Evolutionary conservation across 2,113 vertebrate species (phyloP).

Genomic region (Salvator merianae): DNA sequence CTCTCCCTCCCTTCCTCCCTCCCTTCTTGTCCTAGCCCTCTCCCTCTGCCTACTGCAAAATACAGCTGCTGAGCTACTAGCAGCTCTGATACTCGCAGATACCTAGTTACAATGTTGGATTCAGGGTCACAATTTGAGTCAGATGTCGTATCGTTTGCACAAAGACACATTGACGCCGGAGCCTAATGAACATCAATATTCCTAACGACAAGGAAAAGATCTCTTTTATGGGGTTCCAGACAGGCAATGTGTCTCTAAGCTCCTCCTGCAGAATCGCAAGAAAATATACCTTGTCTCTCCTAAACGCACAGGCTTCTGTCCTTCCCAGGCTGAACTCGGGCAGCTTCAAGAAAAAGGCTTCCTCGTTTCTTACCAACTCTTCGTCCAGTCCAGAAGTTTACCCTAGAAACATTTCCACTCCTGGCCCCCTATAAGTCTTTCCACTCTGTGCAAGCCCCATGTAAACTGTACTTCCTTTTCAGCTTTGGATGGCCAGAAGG

Average conservation of each 20-base stretch:
- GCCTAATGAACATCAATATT: conserved; percentile 92
- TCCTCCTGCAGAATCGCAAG: conserved; percentile 62
- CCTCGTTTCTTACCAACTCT: conserved; percentile 40
- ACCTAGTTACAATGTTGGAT: conserved; percentile 68
- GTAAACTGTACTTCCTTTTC: conserved; percentile 52
- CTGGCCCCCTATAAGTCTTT: conserved; percentile 51
- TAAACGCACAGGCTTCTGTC: background rate
- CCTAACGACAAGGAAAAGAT: conserved; percentile 89
- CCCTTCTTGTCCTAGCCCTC: too few species aligned
- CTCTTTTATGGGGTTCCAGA: conserved; percentile 82
- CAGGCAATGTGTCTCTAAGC: conserved; percentile 66
- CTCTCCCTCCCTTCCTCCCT: too few species aligned
- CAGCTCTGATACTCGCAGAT: conserved; percentile 11
- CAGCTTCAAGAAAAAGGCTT: conserved; percentile 33
- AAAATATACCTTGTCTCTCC: conserved; percentile 44
- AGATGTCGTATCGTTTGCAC: conserved; percentile 93
- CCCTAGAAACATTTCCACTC: conserved; percentile 39
- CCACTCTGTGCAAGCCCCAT: conserved; percentile 52
- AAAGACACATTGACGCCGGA: conserved; percentile 95
- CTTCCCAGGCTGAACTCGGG: conserved; percentile 33
- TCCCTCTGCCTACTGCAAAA: too few species aligned
- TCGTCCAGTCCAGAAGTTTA: conserved; percentile 53
- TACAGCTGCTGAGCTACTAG: background rate
- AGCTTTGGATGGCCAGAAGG: conserved; percentile 45
- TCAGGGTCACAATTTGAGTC: conserved; percentile 92